Conservation (phyloP, 1,140 invertebrate species). For the Apis florea region DNA sequence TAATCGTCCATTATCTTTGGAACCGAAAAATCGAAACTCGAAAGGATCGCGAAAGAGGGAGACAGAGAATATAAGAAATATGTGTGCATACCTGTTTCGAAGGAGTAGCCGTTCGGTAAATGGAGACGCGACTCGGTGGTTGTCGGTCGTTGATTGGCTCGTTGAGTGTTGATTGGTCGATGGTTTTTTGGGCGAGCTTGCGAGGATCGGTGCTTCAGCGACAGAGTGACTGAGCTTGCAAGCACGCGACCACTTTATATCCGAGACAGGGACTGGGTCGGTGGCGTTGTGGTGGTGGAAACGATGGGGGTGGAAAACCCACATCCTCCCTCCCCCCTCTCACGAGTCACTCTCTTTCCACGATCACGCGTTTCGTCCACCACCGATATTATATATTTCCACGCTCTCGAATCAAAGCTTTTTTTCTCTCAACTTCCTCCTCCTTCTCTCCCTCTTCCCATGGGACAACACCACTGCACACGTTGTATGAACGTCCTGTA, state of each 20-base stretch:
- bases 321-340: neutral
- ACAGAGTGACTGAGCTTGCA: slow-evolving; percentile 75
- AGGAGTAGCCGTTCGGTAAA: neutral
- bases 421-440: neutral
- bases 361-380: slow-evolving; percentile 18
- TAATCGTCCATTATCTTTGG: too few relatives aligned
- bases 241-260: slow-evolving; percentile 79
- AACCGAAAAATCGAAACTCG: neutral
- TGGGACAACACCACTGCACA: too few relatives aligned
- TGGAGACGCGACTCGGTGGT: neutral
- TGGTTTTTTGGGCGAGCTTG: slow-evolving; percentile 19
- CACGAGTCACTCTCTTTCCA: slow-evolving; percentile 19
- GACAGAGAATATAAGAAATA: neutral
- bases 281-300: slow-evolving; percentile 51
- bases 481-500: neutral
- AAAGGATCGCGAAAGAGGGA: neutral
- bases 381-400: neutral
- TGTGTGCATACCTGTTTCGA: slow-evolving; percentile 12
- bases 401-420: neutral
- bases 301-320: slow-evolving; percentile 29
- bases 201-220: slow-evolving; percentile 59
- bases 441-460: neutral
- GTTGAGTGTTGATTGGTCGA: neutral
- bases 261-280: slow-evolving; percentile 55
- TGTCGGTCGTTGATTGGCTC: neutral